Percentiles rank a stretch among this genome's conserved stretches.
phyloP scores from a whole-genome alignment of 30 jellyfish, hydroid and myxozoan species.

The Hydractinia symbiolongicarpus region DNA sequence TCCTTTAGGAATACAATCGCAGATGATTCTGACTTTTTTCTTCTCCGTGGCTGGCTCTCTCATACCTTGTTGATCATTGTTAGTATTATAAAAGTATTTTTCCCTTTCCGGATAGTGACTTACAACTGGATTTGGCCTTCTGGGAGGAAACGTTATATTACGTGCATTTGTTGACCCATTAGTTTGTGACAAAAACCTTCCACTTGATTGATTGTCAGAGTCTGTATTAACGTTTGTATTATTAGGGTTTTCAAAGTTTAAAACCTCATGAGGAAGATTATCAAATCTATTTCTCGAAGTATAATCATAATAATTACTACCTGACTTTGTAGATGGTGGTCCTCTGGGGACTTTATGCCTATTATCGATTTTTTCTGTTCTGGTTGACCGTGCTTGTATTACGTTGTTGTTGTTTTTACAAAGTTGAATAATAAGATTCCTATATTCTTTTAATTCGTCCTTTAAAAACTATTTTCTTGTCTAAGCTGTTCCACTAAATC shows the following conservation, averaged over 20 bases:
- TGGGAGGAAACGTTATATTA: conserved; percentile 2
- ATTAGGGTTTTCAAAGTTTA: background rate
- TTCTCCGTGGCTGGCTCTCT: background rate
- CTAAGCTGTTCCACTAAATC: conserved; percentile 5
- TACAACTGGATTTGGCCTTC: conserved; percentile 2
- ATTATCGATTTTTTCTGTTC: background rate
- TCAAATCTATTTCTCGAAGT: conserved; percentile 6
- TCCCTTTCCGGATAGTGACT: conserved; percentile 7
- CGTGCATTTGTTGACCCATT: background rate
- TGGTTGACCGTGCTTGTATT: background rate
- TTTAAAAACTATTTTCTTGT: conserved; percentile 1
- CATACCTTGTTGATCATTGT: background rate
- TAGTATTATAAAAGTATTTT: background rate
- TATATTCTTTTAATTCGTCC: background rate
- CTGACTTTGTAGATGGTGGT: background rate
- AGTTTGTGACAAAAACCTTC: conserved; percentile 8
- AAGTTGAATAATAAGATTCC: background rate
- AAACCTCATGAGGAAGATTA: background rate
- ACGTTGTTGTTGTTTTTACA: conserved; percentile 5
- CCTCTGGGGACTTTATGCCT: conserved; percentile 1
- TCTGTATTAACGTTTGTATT: background rate
- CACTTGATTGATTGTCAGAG: conserved; percentile 5
- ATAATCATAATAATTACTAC: background rate
- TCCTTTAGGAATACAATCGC: background rate
- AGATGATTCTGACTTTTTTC: background rate